Conservation (phyloP, 2,888 invertebrate species). For the Lacanobia wlatinum region DNA sequence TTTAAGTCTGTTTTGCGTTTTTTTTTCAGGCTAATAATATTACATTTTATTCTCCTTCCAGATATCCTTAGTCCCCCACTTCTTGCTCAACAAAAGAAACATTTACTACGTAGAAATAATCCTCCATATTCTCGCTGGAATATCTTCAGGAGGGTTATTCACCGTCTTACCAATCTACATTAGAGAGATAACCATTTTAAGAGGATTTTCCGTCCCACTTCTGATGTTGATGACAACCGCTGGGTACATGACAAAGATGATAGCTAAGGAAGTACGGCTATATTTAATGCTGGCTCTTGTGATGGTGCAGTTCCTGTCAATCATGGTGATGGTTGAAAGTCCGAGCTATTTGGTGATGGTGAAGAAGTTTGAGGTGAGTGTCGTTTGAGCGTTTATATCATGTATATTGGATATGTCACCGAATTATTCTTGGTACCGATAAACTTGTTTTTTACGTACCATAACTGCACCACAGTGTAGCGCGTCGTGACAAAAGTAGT, state of each 20-base stretch:
- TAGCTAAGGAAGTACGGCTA: slow-evolving; percentile 73
- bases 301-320: slow-evolving; percentile 75
- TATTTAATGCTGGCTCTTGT: slow-evolving; percentile 78
- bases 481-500: too few relatives aligned
- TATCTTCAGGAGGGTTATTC: slow-evolving; percentile 79
- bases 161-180: slow-evolving; percentile 80
- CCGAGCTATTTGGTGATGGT: slow-evolving; percentile 80
- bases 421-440: too few relatives aligned
- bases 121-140: slow-evolving; percentile 78
- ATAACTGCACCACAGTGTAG: too few relatives aligned
- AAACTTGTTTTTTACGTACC: too few relatives aligned
- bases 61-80: slow-evolving; percentile 80
- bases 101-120: slow-evolving; percentile 62
- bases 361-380: slow-evolving; percentile 78
- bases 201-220: slow-evolving; percentile 74
- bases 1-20: too few relatives aligned
- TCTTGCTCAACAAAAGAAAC: slow-evolving; percentile 71
- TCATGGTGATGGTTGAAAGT: slow-evolving; percentile 78
- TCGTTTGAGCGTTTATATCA: neutral
- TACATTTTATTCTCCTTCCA: slow-evolving; percentile 61
- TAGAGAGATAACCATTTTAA: slow-evolving; percentile 74
- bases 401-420: too few relatives aligned
- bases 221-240: slow-evolving; percentile 76
- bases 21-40: too few relatives aligned
- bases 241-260: slow-evolving; percentile 78